These are phyloP conservation scores for Pollenia labialis DNA, from an alignment of 2,888 invertebrate species.

Conservation along the genomic window DNA sequence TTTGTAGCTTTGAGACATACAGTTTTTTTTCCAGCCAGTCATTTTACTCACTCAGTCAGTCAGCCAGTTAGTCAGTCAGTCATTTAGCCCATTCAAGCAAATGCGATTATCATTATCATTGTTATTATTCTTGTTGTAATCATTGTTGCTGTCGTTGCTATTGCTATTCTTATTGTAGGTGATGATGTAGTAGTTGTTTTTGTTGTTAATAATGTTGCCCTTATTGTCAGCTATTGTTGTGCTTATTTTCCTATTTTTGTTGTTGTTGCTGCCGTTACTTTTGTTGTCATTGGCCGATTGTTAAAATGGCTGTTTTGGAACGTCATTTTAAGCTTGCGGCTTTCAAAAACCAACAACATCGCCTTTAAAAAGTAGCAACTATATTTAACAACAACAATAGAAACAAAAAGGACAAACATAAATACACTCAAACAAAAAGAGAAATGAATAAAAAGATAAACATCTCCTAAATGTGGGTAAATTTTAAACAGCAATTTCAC, in stretches of 20 bases:
- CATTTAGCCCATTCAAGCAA: conserved; percentile 54
- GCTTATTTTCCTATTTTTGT: conserved; percentile 40
- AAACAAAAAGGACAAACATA: conserved; percentile 45
- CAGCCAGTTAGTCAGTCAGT: conserved; percentile 12
- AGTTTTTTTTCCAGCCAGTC: conserved; percentile 20
- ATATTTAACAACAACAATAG: conserved; percentile 47
- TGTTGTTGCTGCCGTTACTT: conserved; percentile 34
- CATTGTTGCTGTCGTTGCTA: conserved; percentile 36
- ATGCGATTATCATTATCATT: conserved; percentile 60
- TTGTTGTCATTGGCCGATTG: conserved; percentile 46
- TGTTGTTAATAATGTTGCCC: conserved; percentile 44
- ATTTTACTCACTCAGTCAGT: conserved; percentile 24
- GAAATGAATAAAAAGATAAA: conserved; percentile 57
- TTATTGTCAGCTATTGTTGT: conserved; percentile 56
- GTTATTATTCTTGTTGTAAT: conserved; percentile 46
- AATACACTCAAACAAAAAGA: conserved; percentile 7
- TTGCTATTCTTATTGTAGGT: conserved; percentile 24
- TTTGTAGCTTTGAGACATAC: conserved; percentile 70
- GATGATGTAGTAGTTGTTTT: conserved; percentile 48
- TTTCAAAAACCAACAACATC: conserved; percentile 47
- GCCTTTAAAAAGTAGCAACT: conserved; percentile 50
- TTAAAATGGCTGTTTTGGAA: conserved; percentile 66
- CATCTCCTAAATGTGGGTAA: conserved; percentile 66
- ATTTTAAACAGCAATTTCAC: conserved; percentile 57
- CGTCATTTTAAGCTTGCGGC: conserved; percentile 69